Evolutionary conservation across 2,797 vertebrate genomes (phyloP).

Genomic region (Uromys caudimaculatus): DNA sequence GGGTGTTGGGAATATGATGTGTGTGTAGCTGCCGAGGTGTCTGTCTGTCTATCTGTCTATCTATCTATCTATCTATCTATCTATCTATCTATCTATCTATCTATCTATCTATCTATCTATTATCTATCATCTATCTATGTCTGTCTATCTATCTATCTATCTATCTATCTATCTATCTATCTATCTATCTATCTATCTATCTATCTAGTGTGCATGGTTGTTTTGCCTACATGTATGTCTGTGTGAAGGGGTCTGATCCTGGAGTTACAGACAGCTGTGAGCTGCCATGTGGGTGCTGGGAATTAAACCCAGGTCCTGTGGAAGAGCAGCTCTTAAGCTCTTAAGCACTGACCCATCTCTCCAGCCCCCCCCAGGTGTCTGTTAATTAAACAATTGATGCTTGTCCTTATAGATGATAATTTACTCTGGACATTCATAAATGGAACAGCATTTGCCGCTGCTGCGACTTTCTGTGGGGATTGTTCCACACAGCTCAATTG

Average conservation of each 20-base stretch:
- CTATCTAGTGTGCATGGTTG: neutral
- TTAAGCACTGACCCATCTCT: neutral
- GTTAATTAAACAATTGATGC: neutral
- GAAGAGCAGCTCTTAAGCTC: neutral
- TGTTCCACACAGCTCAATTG: neutral
- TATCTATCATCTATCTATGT: too few species aligned
- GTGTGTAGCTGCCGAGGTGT: neutral
- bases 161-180: neutral
- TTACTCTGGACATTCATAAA: neutral
- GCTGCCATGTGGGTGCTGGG: neutral
- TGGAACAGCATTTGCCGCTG: neutral
- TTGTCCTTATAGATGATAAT: constrained; percentile 54
- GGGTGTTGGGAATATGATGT: neutral
- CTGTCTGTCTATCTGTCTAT: neutral
- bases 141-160: too few species aligned
- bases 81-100: too few species aligned
- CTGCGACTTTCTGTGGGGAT: neutral
- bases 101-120: too few species aligned
- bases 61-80: too few species aligned
- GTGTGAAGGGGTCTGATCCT: neutral
- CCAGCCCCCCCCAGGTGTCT: neutral
- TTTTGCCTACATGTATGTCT: neutral
- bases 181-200: too few species aligned
- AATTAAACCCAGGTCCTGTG: neutral
- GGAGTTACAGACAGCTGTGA: neutral